These are phyloP conservation scores for Chamaetylas fuelleborni DNA, from an alignment of 2,113 vertebrate species.

Conservation along the genomic window DNA sequence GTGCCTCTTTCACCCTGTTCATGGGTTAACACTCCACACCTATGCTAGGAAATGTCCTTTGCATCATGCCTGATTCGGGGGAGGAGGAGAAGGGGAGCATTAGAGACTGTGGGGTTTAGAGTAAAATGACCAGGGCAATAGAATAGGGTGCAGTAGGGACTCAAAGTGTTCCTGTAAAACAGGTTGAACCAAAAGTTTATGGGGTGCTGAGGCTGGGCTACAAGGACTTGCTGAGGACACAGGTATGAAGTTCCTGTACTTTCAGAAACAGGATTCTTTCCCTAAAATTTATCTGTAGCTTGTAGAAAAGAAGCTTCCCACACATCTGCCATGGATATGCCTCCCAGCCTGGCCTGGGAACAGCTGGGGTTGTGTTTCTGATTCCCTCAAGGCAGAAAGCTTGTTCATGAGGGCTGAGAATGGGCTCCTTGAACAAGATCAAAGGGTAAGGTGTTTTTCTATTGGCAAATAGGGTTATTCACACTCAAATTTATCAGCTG, in stretches of 20 bases:
- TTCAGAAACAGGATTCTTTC: not conserved
- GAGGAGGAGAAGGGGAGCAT: not conserved
- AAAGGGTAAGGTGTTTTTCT: not conserved
- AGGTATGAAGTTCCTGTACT: not conserved
- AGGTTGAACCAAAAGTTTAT: not conserved
- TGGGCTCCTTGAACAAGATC: not conserved
- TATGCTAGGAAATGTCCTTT: not conserved
- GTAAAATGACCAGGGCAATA: not conserved
- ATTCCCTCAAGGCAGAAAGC: not conserved
- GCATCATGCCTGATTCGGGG: not conserved
- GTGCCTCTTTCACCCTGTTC: not conserved
- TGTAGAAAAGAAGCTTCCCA: not conserved
- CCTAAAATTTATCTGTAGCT: not conserved
- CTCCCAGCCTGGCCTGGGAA: not conserved
- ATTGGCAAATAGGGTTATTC: not conserved
- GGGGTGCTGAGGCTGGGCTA: not conserved
- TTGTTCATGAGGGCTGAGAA: not conserved
- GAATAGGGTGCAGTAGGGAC: not conserved
- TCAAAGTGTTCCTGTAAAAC: not conserved
- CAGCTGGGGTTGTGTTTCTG: rapidly evolving
- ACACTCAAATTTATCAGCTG: not conserved
- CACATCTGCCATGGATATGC: not conserved
- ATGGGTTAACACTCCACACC: not conserved
- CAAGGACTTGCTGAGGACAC: not conserved
- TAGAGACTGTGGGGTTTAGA: not conserved